Base-by-base conservation (phyloP, 2,888 invertebrate genomes). In the Lithophane leautieri region DNA sequence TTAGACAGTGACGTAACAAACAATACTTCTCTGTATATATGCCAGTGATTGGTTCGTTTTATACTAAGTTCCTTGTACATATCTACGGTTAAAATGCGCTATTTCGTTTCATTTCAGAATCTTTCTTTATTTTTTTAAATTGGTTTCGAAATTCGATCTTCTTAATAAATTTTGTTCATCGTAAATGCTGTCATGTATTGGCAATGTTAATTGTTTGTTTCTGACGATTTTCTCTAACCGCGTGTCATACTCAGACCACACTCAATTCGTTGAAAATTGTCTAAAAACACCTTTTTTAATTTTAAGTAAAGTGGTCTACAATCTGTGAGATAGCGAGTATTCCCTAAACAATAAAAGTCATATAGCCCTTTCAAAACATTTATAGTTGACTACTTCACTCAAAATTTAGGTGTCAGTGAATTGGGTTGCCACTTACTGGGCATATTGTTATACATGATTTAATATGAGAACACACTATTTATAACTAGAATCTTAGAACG, bases 1-100 rank as follows among this genome's bases (percentile, higher is more conserved):
- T 78, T 68, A 67, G 83, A 78, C 78, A 78, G 78, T 65, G 76
- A 66, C 58, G 50, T 65, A 40, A 78, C 81, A 65, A 81, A 78
- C 76, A 65, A n/a, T 75, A 40, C 19, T 61, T 28, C 47, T 50
- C 34, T 34, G 47, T 47, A 16, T 40, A 44, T 58, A 75, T 60
- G 25, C 58, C 76, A 78, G 78, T 81, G 63, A 65, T 75, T 52
- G 11, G 34, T 34, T 60, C 67, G 50, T 73, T n/a, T 40, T 47
- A 42, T 22, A 28, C 44, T 19, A 61, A 40, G 62, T 71, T 83
- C 62, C 40, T 65, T 58, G 34, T 81, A 50, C n/a, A 71, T 52
- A 71, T 34, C 28, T 34, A 47, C 19, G 44, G 78, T 44, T 54
- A 44, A 52, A 54, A 54, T 40, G 47, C 2, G 7, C 28, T 28